phyloP scores from a whole-genome alignment of 2,113 vertebrate species.

The Tringa solitaria region DNA sequence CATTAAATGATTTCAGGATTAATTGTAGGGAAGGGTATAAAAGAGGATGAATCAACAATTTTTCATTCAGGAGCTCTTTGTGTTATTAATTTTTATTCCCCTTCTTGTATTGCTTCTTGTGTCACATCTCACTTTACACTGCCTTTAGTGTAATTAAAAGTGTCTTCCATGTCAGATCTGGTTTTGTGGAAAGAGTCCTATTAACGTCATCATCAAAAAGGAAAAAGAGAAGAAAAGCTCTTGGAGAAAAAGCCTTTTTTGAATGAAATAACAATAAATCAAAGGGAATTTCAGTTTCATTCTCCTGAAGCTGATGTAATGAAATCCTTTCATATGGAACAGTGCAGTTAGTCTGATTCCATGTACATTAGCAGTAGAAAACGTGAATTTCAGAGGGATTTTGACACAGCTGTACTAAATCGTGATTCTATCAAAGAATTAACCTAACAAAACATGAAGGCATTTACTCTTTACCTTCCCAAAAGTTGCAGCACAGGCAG shows the following conservation, averaged over 20 bases:
- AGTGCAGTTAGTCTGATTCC: neutral
- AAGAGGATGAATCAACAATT: neutral
- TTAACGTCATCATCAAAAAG: neutral
- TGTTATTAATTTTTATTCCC: conserved; percentile 16
- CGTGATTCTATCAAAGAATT: neutral
- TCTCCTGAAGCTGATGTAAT: neutral
- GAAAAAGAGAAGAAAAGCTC: neutral
- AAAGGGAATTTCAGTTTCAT: neutral
- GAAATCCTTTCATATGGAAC: neutral
- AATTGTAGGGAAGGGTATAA: neutral
- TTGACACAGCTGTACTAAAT: neutral
- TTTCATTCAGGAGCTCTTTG: neutral
- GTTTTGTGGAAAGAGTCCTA: neutral
- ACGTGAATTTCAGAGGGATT: neutral
- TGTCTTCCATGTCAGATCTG: neutral
- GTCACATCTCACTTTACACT: neutral
- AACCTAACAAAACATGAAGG: neutral
- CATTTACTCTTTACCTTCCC: conserved; percentile 83
- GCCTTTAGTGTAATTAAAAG: neutral
- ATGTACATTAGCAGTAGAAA: neutral
- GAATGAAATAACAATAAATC: neutral
- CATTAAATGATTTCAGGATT: conserved; percentile 50
- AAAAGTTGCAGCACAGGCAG: conserved; percentile 99
- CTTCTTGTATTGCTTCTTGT: neutral
- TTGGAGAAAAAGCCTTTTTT: neutral